Conservation (phyloP, 2,888 invertebrate genomes). For the Cephus nigrinus region DNA sequence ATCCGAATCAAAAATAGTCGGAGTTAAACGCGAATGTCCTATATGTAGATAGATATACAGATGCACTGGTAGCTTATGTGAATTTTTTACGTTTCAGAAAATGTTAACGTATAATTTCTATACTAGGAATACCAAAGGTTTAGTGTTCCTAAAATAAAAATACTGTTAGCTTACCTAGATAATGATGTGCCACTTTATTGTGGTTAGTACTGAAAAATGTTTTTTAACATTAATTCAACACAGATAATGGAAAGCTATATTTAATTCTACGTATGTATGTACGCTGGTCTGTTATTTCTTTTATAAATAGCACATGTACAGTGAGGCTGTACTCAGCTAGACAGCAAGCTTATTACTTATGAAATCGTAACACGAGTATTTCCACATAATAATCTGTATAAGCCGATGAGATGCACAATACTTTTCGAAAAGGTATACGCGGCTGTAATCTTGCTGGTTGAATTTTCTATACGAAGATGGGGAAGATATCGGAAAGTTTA, state of each 20-base stretch:
- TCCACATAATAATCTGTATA: neutral
- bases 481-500: neutral
- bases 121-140: no score
- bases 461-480: neutral
- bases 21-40: no score
- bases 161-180: no score
- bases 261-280: neutral
- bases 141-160: no score
- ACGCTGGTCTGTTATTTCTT: neutral
- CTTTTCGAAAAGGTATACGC: neutral
- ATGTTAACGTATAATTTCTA: no score
- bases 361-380: neutral
- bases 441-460: neutral
- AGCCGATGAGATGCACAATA: neutral
- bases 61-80: no score
- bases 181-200: no score
- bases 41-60: no score
- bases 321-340: neutral
- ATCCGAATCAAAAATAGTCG: no score
- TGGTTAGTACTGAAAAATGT: no score
- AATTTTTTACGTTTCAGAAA: no score
- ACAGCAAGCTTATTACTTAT: neutral
- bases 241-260: neutral
- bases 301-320: neutral
- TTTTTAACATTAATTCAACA: neutral